Evolutionary conservation across 1,140 invertebrate genomes (phyloP).

Genomic region (Zaprionus ghesquierei): DNA sequence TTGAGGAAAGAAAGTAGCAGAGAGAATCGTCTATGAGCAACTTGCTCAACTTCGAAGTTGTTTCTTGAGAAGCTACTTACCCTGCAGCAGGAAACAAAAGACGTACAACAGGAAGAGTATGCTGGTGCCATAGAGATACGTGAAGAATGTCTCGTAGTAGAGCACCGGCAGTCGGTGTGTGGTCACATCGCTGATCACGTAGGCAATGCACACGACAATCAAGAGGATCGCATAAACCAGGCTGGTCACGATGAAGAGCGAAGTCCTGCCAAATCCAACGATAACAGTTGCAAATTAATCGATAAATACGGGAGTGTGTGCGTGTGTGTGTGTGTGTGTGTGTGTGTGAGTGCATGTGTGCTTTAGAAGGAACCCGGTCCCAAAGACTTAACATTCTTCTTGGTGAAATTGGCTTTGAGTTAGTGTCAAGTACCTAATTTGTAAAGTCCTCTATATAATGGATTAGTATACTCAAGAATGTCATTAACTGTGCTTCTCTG

Average conservation of each 20-base stretch:
- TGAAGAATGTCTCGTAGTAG: conserved; percentile 98
- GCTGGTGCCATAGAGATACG: conserved; percentile 97
- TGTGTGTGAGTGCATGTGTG: conserved; percentile 14
- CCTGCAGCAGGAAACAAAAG: conserved; percentile 97
- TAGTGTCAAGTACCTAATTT: conserved; percentile 31
- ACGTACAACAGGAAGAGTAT: conserved; percentile 98
- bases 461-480: conserved; percentile 10
- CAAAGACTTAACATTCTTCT: background rate
- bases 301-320: background rate
- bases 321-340: background rate
- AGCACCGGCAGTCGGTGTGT: conserved; percentile 94
- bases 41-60: background rate
- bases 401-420: conserved; percentile 8
- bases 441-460: background rate
- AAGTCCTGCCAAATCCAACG: conserved; percentile 87
- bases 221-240: conserved; percentile 96
- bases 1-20: background rate
- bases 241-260: conserved; percentile 96
- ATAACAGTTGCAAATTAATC: background rate
- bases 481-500: conserved; percentile 23
- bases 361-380: background rate
- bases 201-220: conserved; percentile 95
- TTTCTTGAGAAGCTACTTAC: conserved; percentile 63
- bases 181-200: conserved; percentile 95
- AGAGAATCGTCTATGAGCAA: background rate